A percentile compares a stretch with the other conserved stretches of the same genome.
phyloP scores from a whole-genome alignment of 2,113 vertebrate species.

The Labeo rohita region DNA sequence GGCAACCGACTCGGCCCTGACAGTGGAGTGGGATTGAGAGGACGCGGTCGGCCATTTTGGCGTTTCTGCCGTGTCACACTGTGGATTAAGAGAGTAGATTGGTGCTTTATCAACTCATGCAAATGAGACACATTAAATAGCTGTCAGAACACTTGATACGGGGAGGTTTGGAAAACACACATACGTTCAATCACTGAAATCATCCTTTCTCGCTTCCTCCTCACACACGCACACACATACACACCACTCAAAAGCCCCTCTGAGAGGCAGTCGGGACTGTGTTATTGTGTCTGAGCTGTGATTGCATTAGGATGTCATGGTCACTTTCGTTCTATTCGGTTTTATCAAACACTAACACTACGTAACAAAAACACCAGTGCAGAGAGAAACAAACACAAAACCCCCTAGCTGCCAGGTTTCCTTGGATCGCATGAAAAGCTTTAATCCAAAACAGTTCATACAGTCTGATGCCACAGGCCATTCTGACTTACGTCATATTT shows the following conservation, averaged over 20 bases:
- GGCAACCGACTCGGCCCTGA: constrained; percentile 46
- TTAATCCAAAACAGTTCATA: neutral
- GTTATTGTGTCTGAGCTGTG: constrained; percentile 7
- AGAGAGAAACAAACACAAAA: neutral
- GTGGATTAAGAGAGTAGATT: constrained; percentile 44
- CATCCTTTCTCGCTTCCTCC: neutral
- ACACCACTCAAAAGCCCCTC: neutral
- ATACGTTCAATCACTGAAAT: constrained; percentile 6
- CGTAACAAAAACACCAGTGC: neutral
- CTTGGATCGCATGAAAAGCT: neutral
- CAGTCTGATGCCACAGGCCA: neutral
- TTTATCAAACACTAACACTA: constrained; percentile 7
- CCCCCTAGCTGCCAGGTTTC: neutral
- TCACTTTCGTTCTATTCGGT: neutral
- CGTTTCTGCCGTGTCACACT: constrained; percentile 39
- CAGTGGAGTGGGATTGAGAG: constrained; percentile 44
- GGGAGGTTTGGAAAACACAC: constrained; percentile 23
- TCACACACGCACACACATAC: neutral
- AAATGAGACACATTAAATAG: constrained; percentile 51
- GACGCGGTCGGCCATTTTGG: constrained; percentile 20
- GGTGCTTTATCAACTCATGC: neutral
- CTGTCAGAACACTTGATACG: neutral
- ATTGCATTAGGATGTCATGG: constrained; percentile 25
- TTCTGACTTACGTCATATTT: neutral
- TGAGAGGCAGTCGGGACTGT: neutral